Conservation (phyloP, 2,113 vertebrate genomes). For the Lepisosteus osseus region DNA sequence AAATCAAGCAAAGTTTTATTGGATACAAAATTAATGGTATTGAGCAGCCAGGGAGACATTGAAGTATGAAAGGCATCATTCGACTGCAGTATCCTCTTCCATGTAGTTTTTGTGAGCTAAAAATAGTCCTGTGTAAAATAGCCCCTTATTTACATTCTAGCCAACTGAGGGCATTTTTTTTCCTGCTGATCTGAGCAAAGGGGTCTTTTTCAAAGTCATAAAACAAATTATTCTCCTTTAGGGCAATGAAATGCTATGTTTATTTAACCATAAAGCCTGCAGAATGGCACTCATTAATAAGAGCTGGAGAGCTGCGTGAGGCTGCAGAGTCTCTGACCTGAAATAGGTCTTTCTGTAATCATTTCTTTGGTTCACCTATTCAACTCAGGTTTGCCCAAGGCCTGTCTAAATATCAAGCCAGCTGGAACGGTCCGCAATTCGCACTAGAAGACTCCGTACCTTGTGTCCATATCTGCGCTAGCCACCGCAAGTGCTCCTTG, state of each 20-base stretch:
- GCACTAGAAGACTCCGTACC: too few relatives aligned
- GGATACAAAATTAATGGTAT: constrained; percentile 27
- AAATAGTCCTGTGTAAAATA: background rate
- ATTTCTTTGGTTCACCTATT: too few relatives aligned
- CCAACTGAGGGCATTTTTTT: constrained; percentile 5
- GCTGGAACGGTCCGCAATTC: too few relatives aligned
- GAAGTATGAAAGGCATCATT: constrained; percentile 27
- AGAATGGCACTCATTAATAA: constrained; percentile 3
- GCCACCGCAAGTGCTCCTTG: too few relatives aligned
- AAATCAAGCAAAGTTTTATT: constrained; percentile 27
- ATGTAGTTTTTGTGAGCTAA: constrained; percentile 21
- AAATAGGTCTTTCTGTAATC: too few relatives aligned
- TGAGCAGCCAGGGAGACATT: constrained; percentile 7
- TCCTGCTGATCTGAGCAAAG: constrained; percentile 23
- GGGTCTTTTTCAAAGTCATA: constrained; percentile 30
- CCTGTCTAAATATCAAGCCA: too few relatives aligned
- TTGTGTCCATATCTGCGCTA: too few relatives aligned
- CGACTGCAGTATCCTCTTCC: constrained; percentile 22
- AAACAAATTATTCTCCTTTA: constrained; percentile 1
- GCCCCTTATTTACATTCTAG: constrained; percentile 25
- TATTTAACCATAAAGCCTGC: constrained; percentile 11
- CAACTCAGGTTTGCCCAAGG: too few relatives aligned
- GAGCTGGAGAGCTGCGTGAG: background rate
- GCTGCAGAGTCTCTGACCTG: too few relatives aligned
- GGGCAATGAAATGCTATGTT: constrained; percentile 5